Evolutionary conservation across 2,797 vertebrate genomes (phyloP).

Genomic region (Hylomyscus alleni): DNA sequence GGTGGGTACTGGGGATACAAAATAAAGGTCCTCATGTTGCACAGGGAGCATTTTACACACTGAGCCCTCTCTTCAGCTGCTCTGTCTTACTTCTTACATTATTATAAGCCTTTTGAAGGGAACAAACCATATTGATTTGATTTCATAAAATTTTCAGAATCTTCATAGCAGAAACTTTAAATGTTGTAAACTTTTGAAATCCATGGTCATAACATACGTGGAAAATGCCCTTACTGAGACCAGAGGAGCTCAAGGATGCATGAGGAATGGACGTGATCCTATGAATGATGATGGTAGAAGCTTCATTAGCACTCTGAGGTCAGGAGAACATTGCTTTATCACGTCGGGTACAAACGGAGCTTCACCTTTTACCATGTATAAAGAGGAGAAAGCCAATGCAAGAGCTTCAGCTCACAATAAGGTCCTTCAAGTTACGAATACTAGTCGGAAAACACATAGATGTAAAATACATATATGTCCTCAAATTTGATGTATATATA

Average conservation of each 20-base stretch:
- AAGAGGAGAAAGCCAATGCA: not conserved
- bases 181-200: conserved; percentile 35
- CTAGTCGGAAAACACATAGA: not conserved
- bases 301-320: not conserved
- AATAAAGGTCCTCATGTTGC: not conserved
- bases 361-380: not conserved
- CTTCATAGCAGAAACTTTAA: not conserved
- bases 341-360: not conserved
- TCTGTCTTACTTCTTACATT: not conserved
- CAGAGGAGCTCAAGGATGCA: not conserved
- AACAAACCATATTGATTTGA: not conserved
- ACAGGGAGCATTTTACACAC: not conserved
- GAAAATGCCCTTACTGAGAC: not conserved
- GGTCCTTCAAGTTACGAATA: not conserved
- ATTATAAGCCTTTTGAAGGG: not conserved
- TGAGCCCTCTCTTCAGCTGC: not conserved
- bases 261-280: not conserved
- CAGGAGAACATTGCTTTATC: not conserved
- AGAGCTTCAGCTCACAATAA: not conserved
- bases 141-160: conserved; percentile 34
- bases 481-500: not conserved
- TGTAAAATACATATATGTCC: not conserved
- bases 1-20: not conserved
- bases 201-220: not conserved
- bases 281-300: not conserved